A percentile compares a stretch with the other conserved stretches of the same genome.
Evolutionary conservation across 2,888 invertebrate genomes (phyloP).

Genomic region (Saturnia pavonia): DNA sequence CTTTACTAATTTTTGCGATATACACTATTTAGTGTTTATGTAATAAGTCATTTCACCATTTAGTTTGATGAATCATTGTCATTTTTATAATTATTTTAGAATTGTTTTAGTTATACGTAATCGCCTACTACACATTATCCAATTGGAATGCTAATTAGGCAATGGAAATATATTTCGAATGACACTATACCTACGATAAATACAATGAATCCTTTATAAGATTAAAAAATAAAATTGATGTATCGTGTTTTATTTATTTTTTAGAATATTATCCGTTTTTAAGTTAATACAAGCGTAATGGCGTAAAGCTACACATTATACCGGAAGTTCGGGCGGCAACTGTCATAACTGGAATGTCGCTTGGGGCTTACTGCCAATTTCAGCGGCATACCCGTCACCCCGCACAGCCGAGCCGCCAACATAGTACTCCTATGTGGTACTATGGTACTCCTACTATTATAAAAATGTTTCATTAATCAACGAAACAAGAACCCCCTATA

Average conservation of each 20-base stretch:
- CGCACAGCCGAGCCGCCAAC: too few species aligned
- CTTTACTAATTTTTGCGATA: conserved; percentile 50
- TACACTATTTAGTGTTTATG: conserved; percentile 40
- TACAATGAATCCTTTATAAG: conserved; percentile 79
- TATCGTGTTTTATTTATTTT: conserved; percentile 50
- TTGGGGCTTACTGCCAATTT: too few species aligned
- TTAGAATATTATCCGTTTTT: conserved; percentile 1
- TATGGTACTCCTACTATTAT: too few species aligned
- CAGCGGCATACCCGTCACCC: too few species aligned
- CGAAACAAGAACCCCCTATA: too few species aligned
- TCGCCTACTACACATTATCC: conserved; percentile 79
- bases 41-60: conserved; percentile 37
- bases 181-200: conserved; percentile 78
- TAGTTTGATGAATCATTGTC: conserved; percentile 35
- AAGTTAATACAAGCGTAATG: too few species aligned
- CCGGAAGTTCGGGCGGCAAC: too few species aligned
- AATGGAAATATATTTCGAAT: conserved; percentile 72
- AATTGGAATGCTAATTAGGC: conserved; percentile 69
- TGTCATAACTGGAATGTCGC: too few species aligned
- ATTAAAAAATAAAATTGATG: conserved; percentile 65
- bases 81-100: conserved; percentile 46
- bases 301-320: too few species aligned
- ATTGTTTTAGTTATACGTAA: conserved; percentile 68
- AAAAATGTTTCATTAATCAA: too few species aligned
- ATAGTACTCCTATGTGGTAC: too few species aligned